These are phyloP conservation scores for Drosophila paramelanica DNA, from an alignment of 2,888 invertebrate species.

Conservation along the genomic window DNA sequence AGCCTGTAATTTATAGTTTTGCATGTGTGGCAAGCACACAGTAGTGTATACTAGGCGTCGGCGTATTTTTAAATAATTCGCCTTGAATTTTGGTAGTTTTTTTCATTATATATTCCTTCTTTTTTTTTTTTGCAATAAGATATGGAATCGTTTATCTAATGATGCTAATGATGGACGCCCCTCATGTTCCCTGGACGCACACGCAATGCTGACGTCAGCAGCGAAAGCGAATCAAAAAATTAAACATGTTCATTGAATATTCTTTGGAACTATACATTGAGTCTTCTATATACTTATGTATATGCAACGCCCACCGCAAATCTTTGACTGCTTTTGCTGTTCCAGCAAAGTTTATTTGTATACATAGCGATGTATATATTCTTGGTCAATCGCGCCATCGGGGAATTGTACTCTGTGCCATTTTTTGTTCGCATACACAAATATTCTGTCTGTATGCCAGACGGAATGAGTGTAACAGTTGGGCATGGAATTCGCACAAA, in stretches of 20 bases:
- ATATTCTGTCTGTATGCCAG: conserved; percentile 23
- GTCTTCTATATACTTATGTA: conserved; percentile 1
- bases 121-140: conserved; percentile 34
- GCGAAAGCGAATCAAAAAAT: conserved; percentile 31
- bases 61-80: conserved; percentile 72
- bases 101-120: not conserved
- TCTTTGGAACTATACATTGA: conserved; percentile 54
- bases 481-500: conserved; percentile 9
- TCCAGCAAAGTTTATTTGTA: conserved; percentile 58
- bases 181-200: conserved; percentile 2
- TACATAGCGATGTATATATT: conserved; percentile 19
- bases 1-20: conserved; percentile 61
- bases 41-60: conserved; percentile 46
- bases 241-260: conserved; percentile 47
- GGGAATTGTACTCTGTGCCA: conserved; percentile 42
- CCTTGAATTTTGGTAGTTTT: conserved; percentile 60
- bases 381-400: conserved; percentile 34
- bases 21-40: conserved; percentile 32
- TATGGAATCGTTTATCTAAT: conserved; percentile 27
- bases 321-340: conserved; percentile 26
- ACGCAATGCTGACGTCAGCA: conserved; percentile 52
- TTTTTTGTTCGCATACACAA: conserved; percentile 19
- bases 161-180: conserved; percentile 30
- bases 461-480: conserved; percentile 24
- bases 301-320: conserved; percentile 60